Base-by-base conservation (phyloP, 2,888 invertebrate species). In the Melieria picta region DNA sequence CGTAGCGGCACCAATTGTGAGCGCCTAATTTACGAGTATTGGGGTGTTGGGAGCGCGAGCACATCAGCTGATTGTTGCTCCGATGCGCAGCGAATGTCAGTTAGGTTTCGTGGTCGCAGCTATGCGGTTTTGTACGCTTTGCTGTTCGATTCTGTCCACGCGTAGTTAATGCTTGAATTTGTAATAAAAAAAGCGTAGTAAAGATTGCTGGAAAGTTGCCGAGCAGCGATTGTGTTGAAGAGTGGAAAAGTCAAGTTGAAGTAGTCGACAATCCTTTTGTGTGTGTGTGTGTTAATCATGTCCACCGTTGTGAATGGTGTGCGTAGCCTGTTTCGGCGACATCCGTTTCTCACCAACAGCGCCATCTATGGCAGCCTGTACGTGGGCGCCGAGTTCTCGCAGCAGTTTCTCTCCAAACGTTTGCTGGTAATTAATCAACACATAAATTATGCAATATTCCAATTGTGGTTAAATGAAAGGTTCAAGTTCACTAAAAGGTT, bases 361-460 rank as follows among this genome's bases (percentile, higher is more conserved):
- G 83, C 90, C 4, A 90, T 94, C 50, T 95, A 94, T 84, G 95
- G 93, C 5, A 89, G 90, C 0, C 90, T 95, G 78, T 95, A 93
- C 83, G 90, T 92, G 0, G 92, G 92, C 5, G 95, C 95, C 0
- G 95, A 95, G 83, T 89, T 93, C 71, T 91, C 93, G 0, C 95
- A 94, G 83, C 95, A 95, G 86, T 90, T 91, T 7, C 87, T 92
- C 74, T 91, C 90, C 68, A 93, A 90, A 80, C 90, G 90, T 81
- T 86, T 91, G 74, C 82, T 91, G 88, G 94, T 94, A 88, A 81
- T 78, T 76, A 62, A 11, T n/a, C 30, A 30, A 30, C 30, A 11
- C 9, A 47, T 11, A 60, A 42, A 67, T 46, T 43, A 43, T 55
- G 11, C 7, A 9, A 42, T 56, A 11, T 30, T n/a, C 46, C 1